Evolutionary conservation across 2,888 invertebrate genomes (phyloP).

Genomic region (Congeria kusceri): DNA sequence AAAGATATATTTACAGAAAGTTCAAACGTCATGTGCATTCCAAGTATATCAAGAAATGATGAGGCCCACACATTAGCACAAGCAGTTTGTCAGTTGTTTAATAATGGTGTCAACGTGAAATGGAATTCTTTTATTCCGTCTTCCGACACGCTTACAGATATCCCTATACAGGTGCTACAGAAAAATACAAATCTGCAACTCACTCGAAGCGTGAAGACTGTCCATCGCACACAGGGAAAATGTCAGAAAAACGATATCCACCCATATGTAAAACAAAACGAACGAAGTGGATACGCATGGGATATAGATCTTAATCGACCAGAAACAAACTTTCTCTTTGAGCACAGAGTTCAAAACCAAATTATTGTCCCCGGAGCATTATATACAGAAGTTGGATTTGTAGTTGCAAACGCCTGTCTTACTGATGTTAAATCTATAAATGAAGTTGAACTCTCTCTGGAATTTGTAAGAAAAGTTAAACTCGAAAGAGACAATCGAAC

Average conservation of each 20-base stretch:
- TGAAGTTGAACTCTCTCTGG: too few relatives aligned
- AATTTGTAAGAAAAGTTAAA: too few relatives aligned
- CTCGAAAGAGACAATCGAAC: too few relatives aligned
- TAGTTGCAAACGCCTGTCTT: not conserved
- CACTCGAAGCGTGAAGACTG: too few relatives aligned
- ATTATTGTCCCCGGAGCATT: slow-evolving; percentile 24
- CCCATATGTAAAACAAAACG: not conserved
- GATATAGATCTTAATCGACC: not conserved
- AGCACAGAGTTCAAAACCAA: slow-evolving; percentile 15
- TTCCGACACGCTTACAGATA: not conserved
- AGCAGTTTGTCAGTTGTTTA: not conserved
- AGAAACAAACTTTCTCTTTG: slow-evolving; percentile 26
- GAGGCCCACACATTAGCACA: not conserved
- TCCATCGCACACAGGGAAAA: not conserved
- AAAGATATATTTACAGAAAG: slow-evolving; percentile 15
- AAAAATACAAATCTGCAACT: not conserved
- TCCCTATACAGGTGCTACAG: not conserved
- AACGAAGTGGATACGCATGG: not conserved
- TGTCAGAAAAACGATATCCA: not conserved
- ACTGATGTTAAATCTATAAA: too few relatives aligned
- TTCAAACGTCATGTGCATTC: not conserved
- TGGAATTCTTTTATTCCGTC: not conserved
- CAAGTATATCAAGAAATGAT: not conserved
- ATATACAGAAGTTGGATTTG: slow-evolving; percentile 15
- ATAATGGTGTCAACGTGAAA: not conserved